Evolutionary conservation across 2,888 invertebrate genomes (phyloP), one percentile per base, ranked within the genome.

Genomic region (Linnaemya vulpina): DNA sequence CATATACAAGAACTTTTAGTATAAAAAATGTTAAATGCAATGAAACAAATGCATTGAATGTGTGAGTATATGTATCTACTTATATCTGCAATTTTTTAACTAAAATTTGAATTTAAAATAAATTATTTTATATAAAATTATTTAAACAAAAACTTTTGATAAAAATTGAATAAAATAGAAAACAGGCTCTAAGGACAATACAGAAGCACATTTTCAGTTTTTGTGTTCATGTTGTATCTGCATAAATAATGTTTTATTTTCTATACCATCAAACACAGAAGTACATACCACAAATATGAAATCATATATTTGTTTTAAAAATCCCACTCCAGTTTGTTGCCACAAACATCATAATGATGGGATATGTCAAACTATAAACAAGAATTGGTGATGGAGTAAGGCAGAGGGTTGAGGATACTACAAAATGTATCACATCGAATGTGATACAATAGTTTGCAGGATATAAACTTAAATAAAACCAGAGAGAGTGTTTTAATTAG

Each of bases 101-200:
- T 20, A 58, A 43, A 71, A 43, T 63, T 3, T 55, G 13, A 71
- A 58, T 78, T 82, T 81, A 53, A 77, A 78, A 85, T 81, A 81
- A 70, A 85, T 73, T 82, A 78, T 85, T 85, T 85, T 85, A 70
- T 78, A 65, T 75, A 85, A 85, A 82, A 78, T 71, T 75, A 53
- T 71, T 85, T 85, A 65, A 75, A 85, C 46, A 75, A 71, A 73
- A 84, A 78, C 15, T 81, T 84, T 84, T 84, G 58, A 70, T 81
- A 84, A 84, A 84, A 85, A 85, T 85, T 82, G 40, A 78, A 85
- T 82, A 78, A 82, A 22, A 58, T 60, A 74, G 40, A 49, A 63
- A 82, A 78, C 85, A 82, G 85, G 85, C 81, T 85, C 51, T 22
- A 70, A 85, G 85, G 78, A 85, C 46, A 20, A 30, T 8, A 22